Percentiles rank a stretch among this genome's conserved stretches.
phyloP scores from a whole-genome alignment of 2,113 vertebrate species.

The Laticauda colubrina region DNA sequence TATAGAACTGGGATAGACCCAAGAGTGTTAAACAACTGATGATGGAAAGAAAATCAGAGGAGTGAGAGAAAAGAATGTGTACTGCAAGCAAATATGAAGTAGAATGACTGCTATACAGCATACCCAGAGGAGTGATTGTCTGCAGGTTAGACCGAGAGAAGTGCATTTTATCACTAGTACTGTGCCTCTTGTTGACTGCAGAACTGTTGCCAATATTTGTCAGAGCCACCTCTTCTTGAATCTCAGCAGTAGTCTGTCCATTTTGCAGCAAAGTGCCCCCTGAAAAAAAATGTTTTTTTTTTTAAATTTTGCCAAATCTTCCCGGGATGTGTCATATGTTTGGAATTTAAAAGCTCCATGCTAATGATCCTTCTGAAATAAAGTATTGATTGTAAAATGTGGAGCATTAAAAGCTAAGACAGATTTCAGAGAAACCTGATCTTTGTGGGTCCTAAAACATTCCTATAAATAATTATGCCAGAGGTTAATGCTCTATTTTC shows the following conservation, averaged over 20 bases:
- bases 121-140: conserved; percentile 93
- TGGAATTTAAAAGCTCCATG: background rate
- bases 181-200: conserved; percentile 84
- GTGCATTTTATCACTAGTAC: conserved; percentile 85
- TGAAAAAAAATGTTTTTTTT: conserved; percentile 45
- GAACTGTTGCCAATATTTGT: conserved; percentile 81
- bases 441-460: background rate
- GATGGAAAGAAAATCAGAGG: background rate
- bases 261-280: conserved; percentile 86
- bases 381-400: background rate
- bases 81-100: background rate
- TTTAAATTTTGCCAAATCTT: background rate
- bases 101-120: background rate
- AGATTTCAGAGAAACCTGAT: background rate
- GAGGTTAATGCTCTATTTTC: background rate
- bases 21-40: background rate
- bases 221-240: conserved; percentile 91
- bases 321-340: background rate
- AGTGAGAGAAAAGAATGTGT: no score
- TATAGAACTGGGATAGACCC: background rate
- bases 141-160: conserved; percentile 85
- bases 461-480: background rate
- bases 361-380: background rate
- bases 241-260: conserved; percentile 88
- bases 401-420: background rate